A percentile compares a stretch with the other conserved stretches of the same genome.
Conservation (phyloP, 92 coral and sea anemone genomes). For the Heteractis magnifica region DNA sequence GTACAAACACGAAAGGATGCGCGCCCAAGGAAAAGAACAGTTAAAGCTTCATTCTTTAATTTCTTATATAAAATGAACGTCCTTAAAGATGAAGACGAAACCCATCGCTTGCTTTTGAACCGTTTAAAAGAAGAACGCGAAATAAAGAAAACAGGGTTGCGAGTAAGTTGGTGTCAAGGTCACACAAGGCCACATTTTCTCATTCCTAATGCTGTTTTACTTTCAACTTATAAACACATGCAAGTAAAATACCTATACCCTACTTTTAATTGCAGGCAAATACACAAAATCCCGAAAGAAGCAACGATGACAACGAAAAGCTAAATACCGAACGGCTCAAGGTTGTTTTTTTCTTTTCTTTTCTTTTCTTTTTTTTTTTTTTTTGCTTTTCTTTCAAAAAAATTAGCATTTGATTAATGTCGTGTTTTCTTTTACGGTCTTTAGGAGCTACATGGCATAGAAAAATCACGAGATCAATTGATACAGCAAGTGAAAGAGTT, state of each 20-base stretch:
- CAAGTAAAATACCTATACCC: neutral
- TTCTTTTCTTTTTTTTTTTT: no score
- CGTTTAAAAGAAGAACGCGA: conserved; percentile 2
- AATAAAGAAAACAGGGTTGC: neutral
- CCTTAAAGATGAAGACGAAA: conserved; percentile 5
- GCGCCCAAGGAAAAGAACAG: conserved; percentile 1
- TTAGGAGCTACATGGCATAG: neutral
- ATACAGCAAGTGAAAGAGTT: conserved; percentile 2
- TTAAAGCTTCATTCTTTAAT: conserved; percentile 1
- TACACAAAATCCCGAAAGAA: neutral
- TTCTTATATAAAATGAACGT: conserved; percentile 4
- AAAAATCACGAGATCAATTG: neutral
- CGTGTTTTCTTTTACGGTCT: neutral
- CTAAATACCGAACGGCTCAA: neutral
- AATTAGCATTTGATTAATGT: no score
- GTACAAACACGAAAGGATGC: neutral
- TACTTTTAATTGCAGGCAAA: neutral
- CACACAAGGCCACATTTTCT: no score
- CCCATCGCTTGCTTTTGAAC: neutral
- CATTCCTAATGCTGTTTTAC: no score
- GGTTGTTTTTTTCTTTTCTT: neutral
- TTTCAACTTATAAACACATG: no score
- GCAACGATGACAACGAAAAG: neutral
- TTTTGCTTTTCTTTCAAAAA: no score
- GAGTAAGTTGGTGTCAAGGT: neutral